A percentile compares a stretch with the other conserved stretches of the same genome.
phyloP scores from a whole-genome alignment of 30 jellyfish, hydroid and myxozoan genomes.

The Catostylus mosaicus region DNA sequence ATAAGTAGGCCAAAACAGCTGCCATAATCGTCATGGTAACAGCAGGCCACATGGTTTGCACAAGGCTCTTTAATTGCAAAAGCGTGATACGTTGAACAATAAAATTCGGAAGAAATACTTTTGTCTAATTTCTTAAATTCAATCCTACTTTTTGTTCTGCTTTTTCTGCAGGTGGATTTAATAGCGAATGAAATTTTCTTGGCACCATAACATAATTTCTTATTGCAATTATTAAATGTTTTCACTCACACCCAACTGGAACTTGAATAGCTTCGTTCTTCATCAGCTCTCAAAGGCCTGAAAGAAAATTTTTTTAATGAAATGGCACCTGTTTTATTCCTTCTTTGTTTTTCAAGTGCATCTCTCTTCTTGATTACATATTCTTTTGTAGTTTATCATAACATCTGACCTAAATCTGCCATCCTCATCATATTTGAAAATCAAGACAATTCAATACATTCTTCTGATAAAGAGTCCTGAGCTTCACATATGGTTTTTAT shows the following conservation, averaged over 20 bases:
- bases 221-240: neutral
- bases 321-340: too few species aligned
- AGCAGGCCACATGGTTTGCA: constrained; percentile 51
- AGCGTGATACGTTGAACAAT: constrained; percentile 9
- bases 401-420: too few species aligned
- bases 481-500: too few species aligned
- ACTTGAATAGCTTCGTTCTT: too few species aligned
- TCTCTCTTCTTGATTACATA: too few species aligned
- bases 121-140: neutral
- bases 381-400: too few species aligned
- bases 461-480: too few species aligned
- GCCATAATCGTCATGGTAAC: constrained; percentile 33
- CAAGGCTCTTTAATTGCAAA: constrained; percentile 35
- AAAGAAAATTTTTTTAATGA: too few species aligned
- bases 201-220: constrained; percentile 1
- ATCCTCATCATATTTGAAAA: too few species aligned
- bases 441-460: too few species aligned
- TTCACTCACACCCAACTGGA: neutral
- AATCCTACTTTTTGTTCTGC: neutral
- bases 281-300: too few species aligned
- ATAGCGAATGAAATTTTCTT: neutral
- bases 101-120: neutral
- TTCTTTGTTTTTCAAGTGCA: too few species aligned
- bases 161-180: constrained; percentile 12
- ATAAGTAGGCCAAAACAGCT: constrained; percentile 30